Base-by-base conservation (phyloP, 1,140 invertebrate genomes). In the Subanguina moxae region DNA sequence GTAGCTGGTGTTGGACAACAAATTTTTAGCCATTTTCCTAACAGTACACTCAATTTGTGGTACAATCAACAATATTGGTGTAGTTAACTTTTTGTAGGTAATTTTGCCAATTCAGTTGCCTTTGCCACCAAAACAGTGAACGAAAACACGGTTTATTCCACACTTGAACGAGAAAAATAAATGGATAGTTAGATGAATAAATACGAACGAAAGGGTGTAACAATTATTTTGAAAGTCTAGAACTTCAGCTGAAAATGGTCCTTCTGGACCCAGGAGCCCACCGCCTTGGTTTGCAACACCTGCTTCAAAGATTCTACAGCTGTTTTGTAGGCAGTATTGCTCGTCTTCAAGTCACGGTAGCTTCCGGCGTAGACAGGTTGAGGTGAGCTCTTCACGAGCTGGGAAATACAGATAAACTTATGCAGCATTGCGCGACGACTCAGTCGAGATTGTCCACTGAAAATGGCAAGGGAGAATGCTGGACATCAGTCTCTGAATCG, bases 21-120 rank as follows among this genome's bases (percentile, higher is more conserved):
- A 25, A 48, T 70, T 70, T 46, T 70, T 65, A n/a, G 68, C 38
- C 68, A 70, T 70, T 11, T 32, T 58, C 17, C 11, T 38, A 38
- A 38, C 32, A n/a, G n/a, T n/a, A n/a, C n/a, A 38, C 32, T 38
- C 32, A 38, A 38, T 38, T 38, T 38, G 32, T 38, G 32, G n/a
- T n/a, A n/a, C n/a, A n/a, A n/a, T n/a, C n/a, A n/a, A n/a, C n/a
- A n/a, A n/a, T n/a, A n/a, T n/a, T n/a, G n/a, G n/a, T n/a, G n/a
- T n/a, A n/a, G n/a, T n/a, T n/a, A n/a, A n/a, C n/a, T n/a, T n/a
- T n/a, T n/a, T n/a, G n/a, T n/a, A n/a, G n/a, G n/a, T n/a, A n/a
- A n/a, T n/a, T n/a, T n/a, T n/a, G n/a, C n/a, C n/a, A n/a, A n/a
- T n/a, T n/a, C n/a, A n/a, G n/a, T n/a, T n/a, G n/a, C n/a, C n/a